A percentile compares a stretch with the other conserved stretches of the same genome.
These are phyloP conservation scores for Trichomycterus rosablanca DNA, from an alignment of 2,113 vertebrate species.

Conservation along the genomic window DNA sequence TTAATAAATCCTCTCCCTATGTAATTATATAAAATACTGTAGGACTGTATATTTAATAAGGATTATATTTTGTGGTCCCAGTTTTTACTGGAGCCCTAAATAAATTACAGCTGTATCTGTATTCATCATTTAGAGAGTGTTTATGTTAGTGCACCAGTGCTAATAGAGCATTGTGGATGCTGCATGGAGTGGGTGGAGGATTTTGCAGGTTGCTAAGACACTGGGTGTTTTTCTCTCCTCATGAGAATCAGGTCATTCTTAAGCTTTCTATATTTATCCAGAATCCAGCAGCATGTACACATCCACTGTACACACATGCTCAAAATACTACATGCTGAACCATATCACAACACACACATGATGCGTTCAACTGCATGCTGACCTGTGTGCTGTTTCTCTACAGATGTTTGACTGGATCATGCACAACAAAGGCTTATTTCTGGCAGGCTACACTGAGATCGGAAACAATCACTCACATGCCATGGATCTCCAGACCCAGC, in stretches of 20 bases:
- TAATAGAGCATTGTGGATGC: conserved; percentile 12
- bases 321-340: neutral
- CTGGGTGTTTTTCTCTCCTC: conserved; percentile 32
- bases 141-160: conserved; percentile 15
- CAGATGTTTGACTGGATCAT: conserved; percentile 99
- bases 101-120: neutral
- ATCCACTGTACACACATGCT: too few relatives aligned
- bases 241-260: conserved; percentile 45
- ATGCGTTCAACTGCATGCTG: neutral
- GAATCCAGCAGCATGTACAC: conserved; percentile 2
- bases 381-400: conserved; percentile 29
- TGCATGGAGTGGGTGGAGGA: conserved; percentile 34
- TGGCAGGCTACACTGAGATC: conserved; percentile 97
- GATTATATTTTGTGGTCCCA: too few relatives aligned
- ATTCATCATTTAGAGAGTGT: neutral
- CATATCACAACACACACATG: neutral
- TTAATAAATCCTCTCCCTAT: too few relatives aligned
- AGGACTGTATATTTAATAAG: too few relatives aligned
- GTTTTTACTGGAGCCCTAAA: neutral
- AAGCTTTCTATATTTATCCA: conserved; percentile 37
- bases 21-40: too few relatives aligned
- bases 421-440: conserved; percentile 98
- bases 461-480: conserved; percentile 95
- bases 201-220: conserved; percentile 48
- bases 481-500: conserved; percentile 96